These are phyloP conservation scores for Eira barbara DNA, from an alignment of 2,113 vertebrate genomes.

Conservation along the genomic window DNA sequence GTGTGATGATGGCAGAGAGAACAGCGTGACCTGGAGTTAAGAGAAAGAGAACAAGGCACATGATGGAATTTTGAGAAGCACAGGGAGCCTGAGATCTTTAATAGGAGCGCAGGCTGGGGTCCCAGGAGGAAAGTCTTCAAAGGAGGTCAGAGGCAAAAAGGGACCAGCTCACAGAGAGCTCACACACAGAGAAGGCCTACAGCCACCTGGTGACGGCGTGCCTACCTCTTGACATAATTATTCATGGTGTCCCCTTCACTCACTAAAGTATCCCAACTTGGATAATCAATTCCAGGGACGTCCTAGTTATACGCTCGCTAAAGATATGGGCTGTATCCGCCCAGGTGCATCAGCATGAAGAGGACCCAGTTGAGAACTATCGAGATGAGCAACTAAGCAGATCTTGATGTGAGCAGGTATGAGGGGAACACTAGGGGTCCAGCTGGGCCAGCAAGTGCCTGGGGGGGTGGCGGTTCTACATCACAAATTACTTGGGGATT, in stretches of 20 bases:
- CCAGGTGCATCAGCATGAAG: not conserved
- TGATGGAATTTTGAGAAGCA: not conserved
- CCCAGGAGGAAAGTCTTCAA: not conserved
- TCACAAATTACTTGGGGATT: not conserved
- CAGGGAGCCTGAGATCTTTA: not conserved
- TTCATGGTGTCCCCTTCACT: not conserved
- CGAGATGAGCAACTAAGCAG: not conserved
- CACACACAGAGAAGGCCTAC: accelerated
- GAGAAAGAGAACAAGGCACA: not conserved
- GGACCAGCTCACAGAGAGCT: not conserved
- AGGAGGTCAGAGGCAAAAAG: not conserved
- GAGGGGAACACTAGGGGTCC: no score
- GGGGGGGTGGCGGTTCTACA: accelerated
- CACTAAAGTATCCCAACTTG: no score
- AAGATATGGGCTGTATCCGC: not conserved
- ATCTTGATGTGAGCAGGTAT: not conserved
- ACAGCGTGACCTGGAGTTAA: not conserved
- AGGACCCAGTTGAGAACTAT: not conserved
- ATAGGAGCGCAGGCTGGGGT: not conserved
- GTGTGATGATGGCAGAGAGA: not conserved
- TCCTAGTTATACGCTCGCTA: no score
- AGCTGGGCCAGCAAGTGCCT: not conserved
- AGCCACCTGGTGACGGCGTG: accelerated
- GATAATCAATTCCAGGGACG: not conserved
- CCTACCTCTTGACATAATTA: not conserved